Conservation (phyloP, 2,797 vertebrate genomes). For the Taenioides sp. region DNA sequence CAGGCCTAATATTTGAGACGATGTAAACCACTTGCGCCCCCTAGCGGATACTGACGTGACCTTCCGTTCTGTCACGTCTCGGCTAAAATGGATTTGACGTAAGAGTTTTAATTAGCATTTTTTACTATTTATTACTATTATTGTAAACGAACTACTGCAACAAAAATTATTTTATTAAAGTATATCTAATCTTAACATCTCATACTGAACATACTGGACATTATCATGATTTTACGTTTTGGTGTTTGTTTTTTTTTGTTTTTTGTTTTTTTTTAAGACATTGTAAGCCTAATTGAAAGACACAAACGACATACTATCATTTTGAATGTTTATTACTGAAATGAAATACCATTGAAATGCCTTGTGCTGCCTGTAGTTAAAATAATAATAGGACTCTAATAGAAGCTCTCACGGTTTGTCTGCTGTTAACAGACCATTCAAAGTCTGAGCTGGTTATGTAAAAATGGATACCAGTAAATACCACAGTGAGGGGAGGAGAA, state of each 20-base stretch:
- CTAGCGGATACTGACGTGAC: background rate
- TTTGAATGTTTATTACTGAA: constrained; percentile 74
- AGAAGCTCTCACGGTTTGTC: constrained; percentile 64
- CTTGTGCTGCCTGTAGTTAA: constrained; percentile 69
- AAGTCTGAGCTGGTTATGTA: constrained; percentile 73
- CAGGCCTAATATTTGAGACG: too few species aligned
- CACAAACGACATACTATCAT: constrained; percentile 44
- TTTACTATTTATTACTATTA: too few species aligned
- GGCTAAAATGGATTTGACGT: background rate
- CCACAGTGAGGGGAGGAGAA: constrained; percentile 67
- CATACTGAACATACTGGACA: background rate
- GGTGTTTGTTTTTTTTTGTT: too few species aligned
- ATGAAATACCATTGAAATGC: constrained; percentile 73
- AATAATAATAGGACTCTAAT: constrained; percentile 69
- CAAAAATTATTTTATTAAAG: too few species aligned
- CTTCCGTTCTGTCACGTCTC: background rate
- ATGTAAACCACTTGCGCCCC: background rate
- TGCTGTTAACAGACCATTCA: constrained; percentile 58
- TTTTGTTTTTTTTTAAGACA: background rate
- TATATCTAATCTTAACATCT: background rate
- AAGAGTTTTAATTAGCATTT: too few species aligned
- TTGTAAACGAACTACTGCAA: too few species aligned
- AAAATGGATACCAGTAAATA: constrained; percentile 76
- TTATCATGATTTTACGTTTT: background rate
- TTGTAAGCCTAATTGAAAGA: constrained; percentile 13